These are phyloP conservation scores for Nyctereutes procyonoides DNA, from an alignment of 2,113 vertebrate genomes.

Conservation along the genomic window DNA sequence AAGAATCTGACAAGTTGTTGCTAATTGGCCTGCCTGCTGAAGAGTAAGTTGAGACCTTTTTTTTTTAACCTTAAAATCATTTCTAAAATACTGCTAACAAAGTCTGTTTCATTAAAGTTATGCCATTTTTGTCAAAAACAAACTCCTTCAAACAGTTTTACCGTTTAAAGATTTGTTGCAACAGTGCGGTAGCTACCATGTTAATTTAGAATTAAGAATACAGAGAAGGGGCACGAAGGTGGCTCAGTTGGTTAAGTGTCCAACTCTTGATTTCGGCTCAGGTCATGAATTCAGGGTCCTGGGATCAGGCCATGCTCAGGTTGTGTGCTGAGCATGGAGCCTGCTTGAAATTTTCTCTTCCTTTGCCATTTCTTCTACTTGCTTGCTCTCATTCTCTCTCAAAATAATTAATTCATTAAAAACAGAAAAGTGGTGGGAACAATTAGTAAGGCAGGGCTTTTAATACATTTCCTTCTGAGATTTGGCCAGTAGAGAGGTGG, in stretches of 20 bases:
- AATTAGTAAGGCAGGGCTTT: neutral
- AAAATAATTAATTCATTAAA: neutral
- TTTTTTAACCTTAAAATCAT: slow-evolving; percentile 22
- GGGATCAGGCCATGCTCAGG: neutral
- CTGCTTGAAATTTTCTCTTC: neutral
- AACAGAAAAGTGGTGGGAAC: neutral
- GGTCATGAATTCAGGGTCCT: neutral
- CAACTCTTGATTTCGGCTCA: neutral
- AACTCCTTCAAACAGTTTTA: neutral
- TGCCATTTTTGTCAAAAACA: neutral
- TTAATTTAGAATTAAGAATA: neutral
- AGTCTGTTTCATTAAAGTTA: slow-evolving; percentile 4
- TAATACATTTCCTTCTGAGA: neutral
- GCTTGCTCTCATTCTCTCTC: neutral
- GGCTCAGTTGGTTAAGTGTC: neutral
- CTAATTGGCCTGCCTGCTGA: slow-evolving; percentile 95
- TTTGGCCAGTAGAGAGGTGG: neutral
- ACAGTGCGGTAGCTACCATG: neutral
- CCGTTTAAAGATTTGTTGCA: neutral
- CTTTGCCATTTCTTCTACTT: neutral
- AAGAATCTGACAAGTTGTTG: slow-evolving; percentile 93
- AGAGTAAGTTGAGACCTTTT: slow-evolving; percentile 87
- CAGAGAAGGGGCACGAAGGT: neutral
- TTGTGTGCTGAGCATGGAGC: neutral
- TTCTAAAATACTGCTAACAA: slow-evolving; percentile 28